phyloP scores from a whole-genome alignment of 2,113 vertebrate genomes.

The Cyanoderma ruficeps region DNA sequence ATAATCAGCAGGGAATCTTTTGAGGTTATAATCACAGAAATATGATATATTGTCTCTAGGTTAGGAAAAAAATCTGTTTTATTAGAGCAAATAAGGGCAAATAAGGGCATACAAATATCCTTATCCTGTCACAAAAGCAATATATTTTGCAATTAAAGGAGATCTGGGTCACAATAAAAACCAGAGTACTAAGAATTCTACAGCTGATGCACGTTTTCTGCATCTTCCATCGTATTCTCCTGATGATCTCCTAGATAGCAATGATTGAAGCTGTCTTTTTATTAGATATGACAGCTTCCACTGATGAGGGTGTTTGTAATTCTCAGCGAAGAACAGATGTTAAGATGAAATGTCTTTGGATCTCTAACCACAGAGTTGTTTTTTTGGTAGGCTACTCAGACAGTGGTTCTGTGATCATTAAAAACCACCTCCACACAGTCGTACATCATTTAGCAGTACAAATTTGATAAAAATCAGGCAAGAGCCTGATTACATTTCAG shows the following conservation, averaged over 20 bases:
- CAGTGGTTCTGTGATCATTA: background rate
- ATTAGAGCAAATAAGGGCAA: background rate
- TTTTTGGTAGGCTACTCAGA: background rate
- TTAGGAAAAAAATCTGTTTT: background rate
- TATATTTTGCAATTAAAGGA: background rate
- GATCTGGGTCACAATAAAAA: background rate
- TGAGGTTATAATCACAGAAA: background rate
- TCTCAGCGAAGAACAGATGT: background rate
- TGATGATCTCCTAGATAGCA: background rate
- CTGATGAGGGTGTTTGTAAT: background rate
- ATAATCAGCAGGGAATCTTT: background rate
- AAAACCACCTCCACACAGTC: background rate
- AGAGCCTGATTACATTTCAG: background rate
- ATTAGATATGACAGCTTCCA: conserved; percentile 22
- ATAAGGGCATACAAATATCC: background rate
- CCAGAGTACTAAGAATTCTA: background rate
- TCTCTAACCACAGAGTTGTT: background rate
- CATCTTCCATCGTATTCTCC: background rate
- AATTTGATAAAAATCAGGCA: conserved; percentile 18
- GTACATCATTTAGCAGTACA: background rate
- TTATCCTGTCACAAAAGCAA: background rate
- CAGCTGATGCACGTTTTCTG: background rate
- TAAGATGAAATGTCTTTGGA: background rate
- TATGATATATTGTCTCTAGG: background rate
- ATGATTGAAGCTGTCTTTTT: conserved; percentile 1